Evolutionary conservation across 2,113 vertebrate species (phyloP).

Genomic region (Anhinga anhinga): DNA sequence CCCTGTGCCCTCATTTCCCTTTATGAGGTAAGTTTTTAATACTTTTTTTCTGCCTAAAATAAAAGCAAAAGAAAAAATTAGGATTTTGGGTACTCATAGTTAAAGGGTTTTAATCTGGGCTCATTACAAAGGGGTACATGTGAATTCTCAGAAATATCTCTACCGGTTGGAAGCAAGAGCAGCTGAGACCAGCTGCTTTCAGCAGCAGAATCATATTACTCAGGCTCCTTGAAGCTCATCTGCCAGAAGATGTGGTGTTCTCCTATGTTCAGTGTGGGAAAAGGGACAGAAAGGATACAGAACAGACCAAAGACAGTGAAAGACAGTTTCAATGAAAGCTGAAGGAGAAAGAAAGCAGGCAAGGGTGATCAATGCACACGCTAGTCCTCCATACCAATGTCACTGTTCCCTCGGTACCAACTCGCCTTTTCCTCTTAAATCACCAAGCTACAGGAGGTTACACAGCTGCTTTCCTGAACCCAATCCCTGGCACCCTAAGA

Average conservation of each 20-base stretch:
- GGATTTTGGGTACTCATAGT: neutral
- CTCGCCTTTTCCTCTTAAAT: neutral
- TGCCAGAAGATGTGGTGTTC: neutral
- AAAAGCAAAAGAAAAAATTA: neutral
- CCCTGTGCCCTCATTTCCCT: neutral
- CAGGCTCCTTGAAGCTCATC: neutral
- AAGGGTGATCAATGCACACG: neutral
- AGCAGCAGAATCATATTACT: neutral
- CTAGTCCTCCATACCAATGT: neutral
- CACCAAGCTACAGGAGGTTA: neutral
- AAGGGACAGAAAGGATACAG: neutral
- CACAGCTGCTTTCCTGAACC: neutral
- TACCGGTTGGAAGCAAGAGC: neutral
- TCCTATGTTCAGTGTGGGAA: neutral
- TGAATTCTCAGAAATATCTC: neutral
- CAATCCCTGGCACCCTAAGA: neutral
- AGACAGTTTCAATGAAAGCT: neutral
- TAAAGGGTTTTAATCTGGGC: neutral
- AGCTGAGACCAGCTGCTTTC: neutral
- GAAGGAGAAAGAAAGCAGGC: neutral
- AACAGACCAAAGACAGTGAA: neutral
- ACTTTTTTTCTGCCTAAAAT: neutral
- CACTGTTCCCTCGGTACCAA: neutral
- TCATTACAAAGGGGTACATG: neutral
- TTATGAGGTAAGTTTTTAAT: neutral